A percentile compares a stretch with the other conserved stretches of the same genome.
Evolutionary conservation across 2,113 vertebrate species (phyloP).

Genomic region (Micromys minutus): DNA sequence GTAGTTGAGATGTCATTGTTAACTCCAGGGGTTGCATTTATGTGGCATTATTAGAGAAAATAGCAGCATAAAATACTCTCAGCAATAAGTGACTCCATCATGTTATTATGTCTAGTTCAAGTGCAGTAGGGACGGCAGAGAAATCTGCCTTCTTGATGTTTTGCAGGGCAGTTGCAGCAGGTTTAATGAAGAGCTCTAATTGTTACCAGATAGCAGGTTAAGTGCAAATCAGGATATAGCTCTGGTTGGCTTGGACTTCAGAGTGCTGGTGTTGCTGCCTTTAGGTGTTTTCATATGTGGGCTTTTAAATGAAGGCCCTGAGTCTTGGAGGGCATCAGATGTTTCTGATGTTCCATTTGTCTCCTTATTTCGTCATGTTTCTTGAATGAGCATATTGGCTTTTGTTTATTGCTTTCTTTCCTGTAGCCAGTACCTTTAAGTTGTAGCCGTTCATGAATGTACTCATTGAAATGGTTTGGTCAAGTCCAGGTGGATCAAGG

Average conservation of each 20-base stretch:
- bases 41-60: slow-evolving; percentile 44
- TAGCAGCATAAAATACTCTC: slow-evolving; percentile 17
- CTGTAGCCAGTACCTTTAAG: slow-evolving; percentile 41
- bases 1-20: slow-evolving; percentile 44
- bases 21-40: slow-evolving; percentile 51
- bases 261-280: neutral
- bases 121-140: neutral
- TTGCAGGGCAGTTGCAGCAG: neutral
- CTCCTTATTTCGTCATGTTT: slow-evolving; percentile 56
- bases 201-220: neutral
- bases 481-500: too few relatives aligned
- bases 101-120: neutral
- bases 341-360: neutral
- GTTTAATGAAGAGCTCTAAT: neutral
- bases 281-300: slow-evolving; percentile 51
- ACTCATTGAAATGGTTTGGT: neutral
- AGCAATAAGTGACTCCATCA: neutral
- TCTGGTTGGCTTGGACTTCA: neutral
- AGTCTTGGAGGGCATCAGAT: neutral
- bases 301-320: neutral
- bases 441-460: slow-evolving; percentile 3
- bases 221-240: neutral
- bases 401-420: slow-evolving; percentile 9
- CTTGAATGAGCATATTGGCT: slow-evolving; percentile 17
- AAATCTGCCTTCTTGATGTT: neutral